Evolutionary conservation across 2,888 invertebrate genomes (phyloP).

Genomic region (Perdita meconis): DNA sequence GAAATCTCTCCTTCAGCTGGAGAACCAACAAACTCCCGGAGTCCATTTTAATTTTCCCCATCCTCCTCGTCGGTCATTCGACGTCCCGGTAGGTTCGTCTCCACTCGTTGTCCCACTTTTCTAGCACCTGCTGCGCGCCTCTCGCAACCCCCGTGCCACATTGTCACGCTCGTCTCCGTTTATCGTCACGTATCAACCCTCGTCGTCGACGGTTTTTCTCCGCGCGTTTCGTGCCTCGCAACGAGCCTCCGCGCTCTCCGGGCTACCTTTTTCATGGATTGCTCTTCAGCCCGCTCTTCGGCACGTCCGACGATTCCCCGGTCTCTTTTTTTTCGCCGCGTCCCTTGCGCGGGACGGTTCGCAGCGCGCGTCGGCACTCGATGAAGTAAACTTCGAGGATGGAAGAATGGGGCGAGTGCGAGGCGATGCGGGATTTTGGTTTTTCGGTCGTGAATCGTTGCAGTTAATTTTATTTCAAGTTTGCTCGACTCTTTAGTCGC

Average conservation of each 20-base stretch:
- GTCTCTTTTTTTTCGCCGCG: slow-evolving; percentile 7
- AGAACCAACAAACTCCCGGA: not conserved
- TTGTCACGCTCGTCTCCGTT: slow-evolving; percentile 8
- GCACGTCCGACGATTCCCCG: slow-evolving; percentile 7
- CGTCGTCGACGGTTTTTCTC: not conserved
- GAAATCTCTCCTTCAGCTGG: slow-evolving; percentile 6
- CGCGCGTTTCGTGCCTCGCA: not conserved
- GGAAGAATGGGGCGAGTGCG: too few relatives aligned
- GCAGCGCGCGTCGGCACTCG: not conserved
- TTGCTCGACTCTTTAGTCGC: too few relatives aligned
- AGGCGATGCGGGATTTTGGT: too few relatives aligned
- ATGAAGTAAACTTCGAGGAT: too few relatives aligned
- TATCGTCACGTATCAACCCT: slow-evolving; percentile 8
- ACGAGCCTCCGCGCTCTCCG: not conserved
- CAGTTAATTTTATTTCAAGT: too few relatives aligned
- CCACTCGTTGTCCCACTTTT: slow-evolving; percentile 1
- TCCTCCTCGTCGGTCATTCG: slow-evolving; percentile 9
- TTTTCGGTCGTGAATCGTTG: too few relatives aligned
- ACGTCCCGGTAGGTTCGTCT: not conserved
- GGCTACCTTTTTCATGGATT: not conserved
- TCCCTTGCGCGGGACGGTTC: not conserved
- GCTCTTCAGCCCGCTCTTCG: not conserved
- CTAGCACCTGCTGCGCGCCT: not conserved
- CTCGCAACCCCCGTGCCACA: not conserved
- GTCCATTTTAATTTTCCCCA: slow-evolving; percentile 22